Base-by-base conservation (phyloP, 2,113 vertebrate genomes). In the Progne subis region DNA sequence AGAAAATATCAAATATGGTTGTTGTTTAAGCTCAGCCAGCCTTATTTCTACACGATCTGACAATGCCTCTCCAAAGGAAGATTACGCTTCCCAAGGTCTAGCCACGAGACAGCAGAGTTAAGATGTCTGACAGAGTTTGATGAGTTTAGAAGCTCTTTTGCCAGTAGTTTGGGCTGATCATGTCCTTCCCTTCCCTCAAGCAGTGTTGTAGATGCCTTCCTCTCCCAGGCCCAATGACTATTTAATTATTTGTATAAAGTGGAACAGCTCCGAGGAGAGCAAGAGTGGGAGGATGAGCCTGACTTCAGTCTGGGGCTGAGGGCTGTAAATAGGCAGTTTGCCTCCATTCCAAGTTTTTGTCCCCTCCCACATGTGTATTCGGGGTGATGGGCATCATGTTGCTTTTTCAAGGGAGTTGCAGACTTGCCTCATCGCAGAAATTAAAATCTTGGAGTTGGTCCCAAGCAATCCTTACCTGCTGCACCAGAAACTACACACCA, bases 1-100 rank as follows among this genome's bases (percentile, higher is more conserved):
- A 95, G 96, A 95, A 91, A 95, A 88, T 57, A 56, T 94, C 88
- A 97, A 96, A 96, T 55, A 96, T 76, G 59, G 91, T 96, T 85
- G 69, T 90, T 86, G 32, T 23, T 91, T 64, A 63, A 82, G 88
- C 71, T 46, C 72, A 24, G 70, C 46, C 37, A 78, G 83, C n/a
- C 5, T 53, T 59, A 88, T 82, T 94, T 79, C 78, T 93, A 79
- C 37, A 81, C 61, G 80, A 68, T 92, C 74, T 96, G 70, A 71
- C 81, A 92, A 50, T 18, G 37, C 20, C 31, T 68, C 77, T 95
- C 82, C 37, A n/a, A 90, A 94, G 77, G 81, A 87, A 94, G 86
- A 72, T 87, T 75, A 68, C 12, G 12, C 29, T 92, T 95, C 61
- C 43, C 72, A 64, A 92, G 50, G 82, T 74, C 78, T 43, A 59